Base-by-base conservation (phyloP, 2,797 vertebrate species). In the Xyrichtys novacula region DNA sequence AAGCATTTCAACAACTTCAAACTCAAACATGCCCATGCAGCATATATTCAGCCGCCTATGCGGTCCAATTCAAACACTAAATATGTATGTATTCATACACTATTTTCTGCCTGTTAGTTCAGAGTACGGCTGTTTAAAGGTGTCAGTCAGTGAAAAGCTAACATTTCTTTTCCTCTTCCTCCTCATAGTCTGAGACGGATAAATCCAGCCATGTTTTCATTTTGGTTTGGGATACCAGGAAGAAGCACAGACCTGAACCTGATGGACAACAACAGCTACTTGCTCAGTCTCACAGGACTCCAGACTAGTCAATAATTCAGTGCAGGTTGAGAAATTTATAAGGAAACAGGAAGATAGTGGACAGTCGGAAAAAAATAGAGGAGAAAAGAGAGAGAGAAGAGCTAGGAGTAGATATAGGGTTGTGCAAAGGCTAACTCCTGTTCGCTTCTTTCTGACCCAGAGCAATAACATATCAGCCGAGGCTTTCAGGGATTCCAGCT, bases 241-340 rank as follows among this genome's bases (percentile, higher is more conserved):
- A 72, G 47, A 47, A 50, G 10, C 43, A 47, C 57, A 69, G 52
- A 56, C 62, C 62, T 72, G 46, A 70, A 78, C 75, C 78, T 81
- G 87, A 77, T 71, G 46, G 84, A 88, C 83, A 84, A 64, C 67
- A 80, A 69, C 74, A 49, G 78, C 32, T 69, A 28, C 55, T 29
- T 28, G 59, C 66, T 76, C 42, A 29, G 60, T 86, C 93, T 90
- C 89, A 65, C 0, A 70, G 78, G 93, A 92, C 57, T 76, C 23
- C 52, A 78, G 81, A 72, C 87, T 72, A 64, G 86, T 94, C 91
- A 94, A 94, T 94, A 93, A 94, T 94, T 94, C 88, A 93, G 77
- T 83, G 57, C 57, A 70, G 11, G 60, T 54, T 59, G 48, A 85
- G 74, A 85, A 80, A 93, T 91, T 84, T 85, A 90, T 89, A 85